Conservation (phyloP, 2,888 invertebrate genomes). For the Laothoe populi region DNA sequence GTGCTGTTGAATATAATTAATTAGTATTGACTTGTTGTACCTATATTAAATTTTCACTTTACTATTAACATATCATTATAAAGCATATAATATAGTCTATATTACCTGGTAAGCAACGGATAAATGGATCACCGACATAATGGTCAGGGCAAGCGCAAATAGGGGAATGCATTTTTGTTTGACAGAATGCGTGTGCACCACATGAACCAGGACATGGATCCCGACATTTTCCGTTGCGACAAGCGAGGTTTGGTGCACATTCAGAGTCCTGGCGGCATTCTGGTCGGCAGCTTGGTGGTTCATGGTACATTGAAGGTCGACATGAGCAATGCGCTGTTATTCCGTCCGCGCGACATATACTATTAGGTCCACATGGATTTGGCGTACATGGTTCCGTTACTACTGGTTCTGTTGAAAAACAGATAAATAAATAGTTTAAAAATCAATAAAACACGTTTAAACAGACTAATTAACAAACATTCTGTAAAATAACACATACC, state of each 20-base stretch:
- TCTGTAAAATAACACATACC: neutral
- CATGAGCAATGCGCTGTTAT: conserved; percentile 89
- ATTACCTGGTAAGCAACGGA: conserved; percentile 86
- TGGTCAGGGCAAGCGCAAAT: conserved; percentile 89
- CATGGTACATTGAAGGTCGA: conserved; percentile 87
- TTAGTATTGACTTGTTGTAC: neutral
- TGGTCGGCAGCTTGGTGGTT: conserved; percentile 91
- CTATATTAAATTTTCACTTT: conserved; percentile 29
- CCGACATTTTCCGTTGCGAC: conserved; percentile 87
- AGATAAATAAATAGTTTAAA: neutral
- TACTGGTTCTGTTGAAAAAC: conserved; percentile 50
- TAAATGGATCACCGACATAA: conserved; percentile 91
- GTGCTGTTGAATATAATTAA: conserved; percentile 47
- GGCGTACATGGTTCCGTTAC: conserved; percentile 86
- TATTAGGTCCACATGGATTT: conserved; percentile 89
- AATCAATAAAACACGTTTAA: neutral
- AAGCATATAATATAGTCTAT: neutral
- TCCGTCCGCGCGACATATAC: conserved; percentile 87
- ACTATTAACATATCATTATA: neutral
- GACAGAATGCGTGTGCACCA: conserved; percentile 89
- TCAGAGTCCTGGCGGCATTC: conserved; percentile 90
- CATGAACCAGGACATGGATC: conserved; percentile 92
- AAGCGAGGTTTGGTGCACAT: conserved; percentile 87
- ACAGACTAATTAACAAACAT: neutral
- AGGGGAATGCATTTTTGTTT: conserved; percentile 90